These are phyloP conservation scores for Damaliscus lunatus DNA, from an alignment of 2,113 vertebrate genomes.

Conservation along the genomic window DNA sequence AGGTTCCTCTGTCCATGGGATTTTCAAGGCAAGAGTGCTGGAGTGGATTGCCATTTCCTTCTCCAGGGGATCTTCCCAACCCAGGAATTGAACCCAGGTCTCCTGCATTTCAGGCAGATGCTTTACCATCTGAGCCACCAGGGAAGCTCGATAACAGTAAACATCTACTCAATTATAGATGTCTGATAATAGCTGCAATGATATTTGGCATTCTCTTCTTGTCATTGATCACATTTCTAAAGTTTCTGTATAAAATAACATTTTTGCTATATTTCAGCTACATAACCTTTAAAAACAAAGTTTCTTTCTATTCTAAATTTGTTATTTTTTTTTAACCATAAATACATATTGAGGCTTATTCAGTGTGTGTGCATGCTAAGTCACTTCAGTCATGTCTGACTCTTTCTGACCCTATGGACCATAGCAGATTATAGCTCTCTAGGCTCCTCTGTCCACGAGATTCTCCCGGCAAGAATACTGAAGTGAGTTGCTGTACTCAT, in stretches of 20 bases:
- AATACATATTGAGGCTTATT: neutral
- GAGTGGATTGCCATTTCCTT: too few relatives aligned
- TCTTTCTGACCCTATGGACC: neutral
- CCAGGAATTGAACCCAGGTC: too few relatives aligned
- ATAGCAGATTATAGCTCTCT: neutral
- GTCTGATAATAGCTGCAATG: neutral
- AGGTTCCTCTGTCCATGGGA: too few relatives aligned
- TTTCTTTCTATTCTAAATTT: neutral
- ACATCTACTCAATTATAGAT: neutral
- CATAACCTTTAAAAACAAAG: neutral
- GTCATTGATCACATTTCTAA: neutral
- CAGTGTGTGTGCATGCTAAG: neutral
- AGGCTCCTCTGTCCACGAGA: neutral
- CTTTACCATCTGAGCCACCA: too few relatives aligned
- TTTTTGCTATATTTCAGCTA: neutral
- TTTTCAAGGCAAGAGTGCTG: too few relatives aligned
- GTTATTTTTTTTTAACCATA: neutral
- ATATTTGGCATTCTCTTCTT: neutral
- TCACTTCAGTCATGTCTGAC: neutral
- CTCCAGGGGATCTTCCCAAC: too few relatives aligned
- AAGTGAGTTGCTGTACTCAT: neutral
- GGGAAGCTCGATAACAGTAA: neutral
- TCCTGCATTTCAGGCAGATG: too few relatives aligned
- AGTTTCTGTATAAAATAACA: neutral
- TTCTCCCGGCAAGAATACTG: neutral